phyloP scores from a whole-genome alignment of 2,888 invertebrate genomes.

The Cheiracanthium punctorium region DNA sequence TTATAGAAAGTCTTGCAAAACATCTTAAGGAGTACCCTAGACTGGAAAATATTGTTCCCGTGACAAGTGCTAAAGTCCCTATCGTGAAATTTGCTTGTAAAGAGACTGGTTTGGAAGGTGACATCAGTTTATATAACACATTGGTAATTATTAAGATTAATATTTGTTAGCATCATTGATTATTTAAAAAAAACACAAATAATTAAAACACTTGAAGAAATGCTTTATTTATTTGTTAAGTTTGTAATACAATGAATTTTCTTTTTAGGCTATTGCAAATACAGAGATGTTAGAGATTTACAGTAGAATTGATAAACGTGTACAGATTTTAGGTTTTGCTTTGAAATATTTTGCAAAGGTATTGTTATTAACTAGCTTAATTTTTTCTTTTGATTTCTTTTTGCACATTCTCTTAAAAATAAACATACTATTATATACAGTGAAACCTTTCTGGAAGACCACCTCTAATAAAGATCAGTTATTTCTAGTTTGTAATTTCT shows the following conservation, averaged over 20 bases:
- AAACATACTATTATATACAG: too few relatives aligned
- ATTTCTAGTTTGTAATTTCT: too few relatives aligned
- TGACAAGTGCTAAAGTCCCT: constrained; percentile 80
- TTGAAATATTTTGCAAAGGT: constrained; percentile 80
- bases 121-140: constrained; percentile 80
- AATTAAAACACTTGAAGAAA: too few relatives aligned
- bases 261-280: constrained; percentile 78
- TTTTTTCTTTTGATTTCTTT: too few relatives aligned
- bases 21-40: constrained; percentile 75
- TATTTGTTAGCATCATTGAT: too few relatives aligned
- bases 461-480: too few relatives aligned
- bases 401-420: too few relatives aligned
- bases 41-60: constrained; percentile 77
- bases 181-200: too few relatives aligned
- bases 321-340: constrained; percentile 78
- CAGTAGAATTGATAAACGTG: constrained; percentile 78
- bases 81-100: constrained; percentile 79
- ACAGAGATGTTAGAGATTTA: constrained; percentile 79
- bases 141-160: constrained; percentile 75
- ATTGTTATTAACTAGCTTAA: too few relatives aligned
- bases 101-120: constrained; percentile 78
- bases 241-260: too few relatives aligned
- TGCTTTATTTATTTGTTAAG: too few relatives aligned
- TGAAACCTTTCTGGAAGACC: too few relatives aligned
- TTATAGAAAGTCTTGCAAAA: constrained; percentile 76